These are phyloP conservation scores for Notospermus geniculatus DNA, from an alignment of 1,140 invertebrate species.

Conservation along the genomic window DNA sequence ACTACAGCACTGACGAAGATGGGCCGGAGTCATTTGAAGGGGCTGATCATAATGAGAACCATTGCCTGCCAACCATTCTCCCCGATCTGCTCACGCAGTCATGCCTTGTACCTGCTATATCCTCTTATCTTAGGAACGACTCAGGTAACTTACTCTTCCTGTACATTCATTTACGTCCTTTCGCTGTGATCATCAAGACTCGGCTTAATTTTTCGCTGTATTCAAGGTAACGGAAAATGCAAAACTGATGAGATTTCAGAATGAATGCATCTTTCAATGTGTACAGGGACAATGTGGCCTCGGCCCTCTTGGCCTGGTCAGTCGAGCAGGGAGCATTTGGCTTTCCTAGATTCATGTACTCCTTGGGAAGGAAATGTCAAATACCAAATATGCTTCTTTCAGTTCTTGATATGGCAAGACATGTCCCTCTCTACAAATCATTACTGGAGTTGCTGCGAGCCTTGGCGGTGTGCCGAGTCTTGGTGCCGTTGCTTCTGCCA, in stretches of 20 bases:
- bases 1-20: constrained; percentile 27
- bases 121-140: constrained; percentile 89
- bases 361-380: too few relatives aligned
- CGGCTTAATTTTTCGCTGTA: too few relatives aligned
- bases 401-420: constrained; percentile 90
- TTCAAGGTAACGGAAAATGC: too few relatives aligned
- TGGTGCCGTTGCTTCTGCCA: constrained; percentile 69
- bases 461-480: constrained; percentile 68
- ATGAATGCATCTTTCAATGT: constrained; percentile 13
- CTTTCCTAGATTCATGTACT: too few relatives aligned
- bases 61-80: constrained; percentile 61
- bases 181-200: too few relatives aligned
- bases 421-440: constrained; percentile 86
- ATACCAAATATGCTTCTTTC: too few relatives aligned
- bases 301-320: too few relatives aligned
- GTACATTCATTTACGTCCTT: too few relatives aligned
- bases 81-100: constrained; percentile 75
- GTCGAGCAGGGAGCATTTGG: too few relatives aligned
- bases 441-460: constrained; percentile 78
- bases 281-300: background rate
- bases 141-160: too few relatives aligned
- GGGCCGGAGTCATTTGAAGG: constrained; percentile 19
- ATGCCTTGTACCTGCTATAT: constrained; percentile 81
- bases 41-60: constrained; percentile 25
- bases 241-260: background rate